Percentiles rank a stretch among this genome's conserved stretches.
Evolutionary conservation across 64 coral and sea anemone genomes (phyloP).

Genomic region (Cladopsammia gracilis): DNA sequence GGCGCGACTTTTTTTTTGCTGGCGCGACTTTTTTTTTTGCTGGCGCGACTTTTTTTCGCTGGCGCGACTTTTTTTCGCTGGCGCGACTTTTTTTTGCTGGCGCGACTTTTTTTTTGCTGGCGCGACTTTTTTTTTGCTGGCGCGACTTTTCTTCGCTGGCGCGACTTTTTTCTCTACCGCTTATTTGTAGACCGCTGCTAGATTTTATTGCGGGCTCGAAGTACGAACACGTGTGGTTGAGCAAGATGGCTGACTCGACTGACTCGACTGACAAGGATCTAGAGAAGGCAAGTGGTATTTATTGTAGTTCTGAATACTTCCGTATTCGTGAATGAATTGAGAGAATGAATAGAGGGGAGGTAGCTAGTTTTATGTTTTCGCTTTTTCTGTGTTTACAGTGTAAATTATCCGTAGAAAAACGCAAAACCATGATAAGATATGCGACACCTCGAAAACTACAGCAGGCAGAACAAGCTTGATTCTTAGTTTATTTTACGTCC

Average conservation of each 20-base stretch:
- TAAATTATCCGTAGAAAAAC: background rate
- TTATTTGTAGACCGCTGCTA: slow-evolving; percentile 5
- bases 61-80: too few species aligned
- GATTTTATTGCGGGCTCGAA: background rate
- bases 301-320: background rate
- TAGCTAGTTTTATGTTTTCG: slow-evolving; percentile 9
- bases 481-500: background rate
- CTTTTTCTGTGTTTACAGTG: background rate
- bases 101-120: background rate
- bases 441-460: slow-evolving; percentile 3
- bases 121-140: background rate
- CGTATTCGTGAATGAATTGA: slow-evolving; percentile 1
- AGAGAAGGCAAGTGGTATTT: background rate
- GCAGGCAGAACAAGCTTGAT: slow-evolving; percentile 15
- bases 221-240: background rate
- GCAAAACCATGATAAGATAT: too few species aligned
- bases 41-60: too few species aligned
- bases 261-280: background rate
- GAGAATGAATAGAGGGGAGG: slow-evolving; percentile 3
- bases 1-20: too few species aligned
- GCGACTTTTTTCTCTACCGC: background rate
- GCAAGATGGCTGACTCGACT: background rate
- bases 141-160: background rate
- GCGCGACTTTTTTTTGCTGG: background rate
- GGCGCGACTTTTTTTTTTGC: too few species aligned